Evolutionary conservation across 2,797 vertebrate genomes (phyloP).

Genomic region (Schizothorax lantsangensis): DNA sequence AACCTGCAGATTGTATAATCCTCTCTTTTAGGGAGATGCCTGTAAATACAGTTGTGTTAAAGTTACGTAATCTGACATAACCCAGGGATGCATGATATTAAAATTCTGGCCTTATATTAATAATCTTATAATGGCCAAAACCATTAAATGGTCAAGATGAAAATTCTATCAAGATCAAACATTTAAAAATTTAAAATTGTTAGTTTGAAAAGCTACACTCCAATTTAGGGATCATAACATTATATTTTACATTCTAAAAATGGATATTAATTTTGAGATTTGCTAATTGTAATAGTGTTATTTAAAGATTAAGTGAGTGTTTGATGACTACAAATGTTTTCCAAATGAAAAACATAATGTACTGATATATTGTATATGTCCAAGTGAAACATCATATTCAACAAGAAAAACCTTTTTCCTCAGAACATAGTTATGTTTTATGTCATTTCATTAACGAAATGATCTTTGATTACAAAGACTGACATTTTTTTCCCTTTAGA

Average conservation of each 20-base stretch:
- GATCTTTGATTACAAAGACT: background rate
- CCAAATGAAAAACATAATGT: too few relatives aligned
- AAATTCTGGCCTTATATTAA: background rate
- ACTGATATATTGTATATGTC: background rate
- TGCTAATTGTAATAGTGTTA: background rate
- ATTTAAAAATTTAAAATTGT: background rate
- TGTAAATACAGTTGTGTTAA: background rate
- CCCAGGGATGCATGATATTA: background rate
- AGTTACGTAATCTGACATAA: background rate
- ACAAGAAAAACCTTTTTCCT: background rate
- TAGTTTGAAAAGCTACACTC: background rate
- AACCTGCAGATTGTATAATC: constrained; percentile 41
- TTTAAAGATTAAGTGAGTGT: background rate
- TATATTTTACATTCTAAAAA: background rate
- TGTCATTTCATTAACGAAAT: background rate
- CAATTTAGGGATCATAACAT: background rate
- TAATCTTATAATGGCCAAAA: background rate
- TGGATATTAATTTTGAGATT: background rate
- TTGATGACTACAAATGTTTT: background rate
- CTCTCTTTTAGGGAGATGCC: constrained; percentile 22
- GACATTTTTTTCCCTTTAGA: too few relatives aligned
- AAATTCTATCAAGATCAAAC: background rate
- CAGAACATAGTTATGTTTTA: background rate
- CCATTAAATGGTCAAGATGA: background rate
- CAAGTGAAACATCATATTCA: background rate